Evolutionary conservation across 2,797 vertebrate species (phyloP), one percentile per base, ranked within the genome.

Genomic region (Iguana delicatissima): DNA sequence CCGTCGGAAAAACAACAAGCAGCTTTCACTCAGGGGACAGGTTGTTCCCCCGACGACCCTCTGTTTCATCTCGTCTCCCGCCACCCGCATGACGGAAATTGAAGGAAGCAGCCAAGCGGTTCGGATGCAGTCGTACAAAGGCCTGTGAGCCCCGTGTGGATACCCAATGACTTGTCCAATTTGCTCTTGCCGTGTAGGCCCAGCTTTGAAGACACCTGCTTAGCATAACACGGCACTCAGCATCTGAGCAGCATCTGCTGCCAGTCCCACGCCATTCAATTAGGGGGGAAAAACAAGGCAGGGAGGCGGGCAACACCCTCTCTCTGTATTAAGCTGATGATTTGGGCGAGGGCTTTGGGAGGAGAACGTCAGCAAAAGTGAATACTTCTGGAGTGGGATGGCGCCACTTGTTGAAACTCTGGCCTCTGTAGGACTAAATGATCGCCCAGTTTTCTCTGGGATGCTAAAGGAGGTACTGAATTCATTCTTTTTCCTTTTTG

Each of bases 81-180:
- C 96, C 96, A 96, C 96, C 97, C 95, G 94, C 94, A 96, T 98
- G 98, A 98, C 95, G 96, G 96, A 98, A 98, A 98, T 98, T 98
- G 97, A 97, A 97, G 97, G 97, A 96, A 98, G 98, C 98, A 98
- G 97, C 88, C 50, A 96, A 97, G 95, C 94, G 95, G 96, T 97
- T 98, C 97, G 97, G 97, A 97, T 98, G 97, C 97, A 95, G 97
- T 96, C 95, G 96, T 97, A 92, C 96, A 73, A 97, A 97, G 97
- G 97, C 97, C 96, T 92, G 95, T 93, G 92, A 96, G 97, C 98
- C 98, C 98, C 98, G 96, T 94, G 97, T 97, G 98, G 98, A 98
- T 98, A 98, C 97, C 96, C 96, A 96, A 97, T 98, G 98, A 98
- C 98, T 98, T 98, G 98, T 98, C 98, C 98, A 98, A 98, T 98